These are phyloP conservation scores for Parazoanthus darwini DNA, from an alignment of 92 coral and sea anemone genomes.

Conservation along the genomic window DNA sequence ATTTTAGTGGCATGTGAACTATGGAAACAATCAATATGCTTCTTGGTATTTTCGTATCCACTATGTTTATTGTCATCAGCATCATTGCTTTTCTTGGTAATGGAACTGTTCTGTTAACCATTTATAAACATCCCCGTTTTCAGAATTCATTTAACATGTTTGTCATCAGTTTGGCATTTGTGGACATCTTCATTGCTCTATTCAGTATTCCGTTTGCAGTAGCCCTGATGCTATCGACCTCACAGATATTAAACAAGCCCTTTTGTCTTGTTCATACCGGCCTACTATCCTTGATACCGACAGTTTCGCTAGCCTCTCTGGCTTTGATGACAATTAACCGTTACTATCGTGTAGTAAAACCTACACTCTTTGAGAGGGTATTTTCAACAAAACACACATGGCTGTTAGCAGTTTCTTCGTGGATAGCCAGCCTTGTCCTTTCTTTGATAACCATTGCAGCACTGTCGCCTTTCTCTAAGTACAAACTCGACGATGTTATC, in stretches of 20 bases:
- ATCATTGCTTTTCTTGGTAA: background rate
- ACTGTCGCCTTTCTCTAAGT: background rate
- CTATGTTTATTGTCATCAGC: background rate
- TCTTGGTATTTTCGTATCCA: no score
- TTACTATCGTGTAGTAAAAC: background rate
- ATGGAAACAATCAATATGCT: no score
- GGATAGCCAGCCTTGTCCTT: background rate
- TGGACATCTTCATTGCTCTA: background rate
- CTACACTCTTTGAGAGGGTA: background rate
- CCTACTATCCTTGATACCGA: background rate
- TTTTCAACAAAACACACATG: background rate
- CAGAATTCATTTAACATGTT: background rate
- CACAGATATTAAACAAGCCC: background rate
- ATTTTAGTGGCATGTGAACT: no score
- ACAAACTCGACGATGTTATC: background rate
- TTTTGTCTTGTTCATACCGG: background rate
- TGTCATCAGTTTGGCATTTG: background rate
- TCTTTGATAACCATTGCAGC: background rate
- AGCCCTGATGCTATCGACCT: background rate
- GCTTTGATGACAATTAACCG: constrained; percentile 1
- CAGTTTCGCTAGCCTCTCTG: background rate
- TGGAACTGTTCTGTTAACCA: background rate
- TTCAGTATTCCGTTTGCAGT: background rate
- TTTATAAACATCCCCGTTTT: background rate
- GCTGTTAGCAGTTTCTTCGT: background rate